Conservation (phyloP, 1,140 invertebrate species). For the Drosophila hydei region DNA sequence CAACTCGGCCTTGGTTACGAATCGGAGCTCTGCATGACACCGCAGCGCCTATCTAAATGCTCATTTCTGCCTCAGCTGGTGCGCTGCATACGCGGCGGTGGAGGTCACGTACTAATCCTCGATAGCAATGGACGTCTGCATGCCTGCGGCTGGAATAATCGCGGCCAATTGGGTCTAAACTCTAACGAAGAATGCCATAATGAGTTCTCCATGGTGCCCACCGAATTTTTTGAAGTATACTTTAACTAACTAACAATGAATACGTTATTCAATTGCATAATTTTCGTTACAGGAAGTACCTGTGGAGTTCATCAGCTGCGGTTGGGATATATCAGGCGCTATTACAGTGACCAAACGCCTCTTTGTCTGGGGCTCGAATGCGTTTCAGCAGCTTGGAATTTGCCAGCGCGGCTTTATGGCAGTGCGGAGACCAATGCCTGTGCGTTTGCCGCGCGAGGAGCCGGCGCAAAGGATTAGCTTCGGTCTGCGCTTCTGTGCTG, state of each 20-base stretch:
- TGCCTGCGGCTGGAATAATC: constrained; percentile 94
- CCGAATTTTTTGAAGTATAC: constrained; percentile 67
- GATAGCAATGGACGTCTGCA: constrained; percentile 88
- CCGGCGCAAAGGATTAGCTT: constrained; percentile 84
- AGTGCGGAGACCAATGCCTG: constrained; percentile 83
- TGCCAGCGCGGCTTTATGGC: constrained; percentile 85
- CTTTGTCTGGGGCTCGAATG: constrained; percentile 91
- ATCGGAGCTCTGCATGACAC: constrained; percentile 88
- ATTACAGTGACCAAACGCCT: constrained; percentile 87
- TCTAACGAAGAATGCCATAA: constrained; percentile 64
- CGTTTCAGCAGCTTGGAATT: constrained; percentile 89
- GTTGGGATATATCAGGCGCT: constrained; percentile 89
- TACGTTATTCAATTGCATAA: no score
- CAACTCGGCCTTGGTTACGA: constrained; percentile 89
- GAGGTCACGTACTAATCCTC: constrained; percentile 90
- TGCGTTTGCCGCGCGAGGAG: constrained; percentile 72
- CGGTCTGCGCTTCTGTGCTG: constrained; percentile 88
- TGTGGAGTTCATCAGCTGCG: constrained; percentile 87
- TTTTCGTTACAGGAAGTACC: constrained; percentile 85
- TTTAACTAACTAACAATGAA: no score
- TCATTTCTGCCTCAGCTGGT: constrained; percentile 85
- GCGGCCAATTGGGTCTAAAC: constrained; percentile 89
- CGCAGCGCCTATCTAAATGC: constrained; percentile 85
- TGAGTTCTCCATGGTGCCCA: constrained; percentile 69
- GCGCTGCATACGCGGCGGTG: constrained; percentile 89